Percentiles rank a stretch among this genome's conserved stretches.
Conservation (phyloP, 1,140 invertebrate species). For the Gerris buenoi region DNA sequence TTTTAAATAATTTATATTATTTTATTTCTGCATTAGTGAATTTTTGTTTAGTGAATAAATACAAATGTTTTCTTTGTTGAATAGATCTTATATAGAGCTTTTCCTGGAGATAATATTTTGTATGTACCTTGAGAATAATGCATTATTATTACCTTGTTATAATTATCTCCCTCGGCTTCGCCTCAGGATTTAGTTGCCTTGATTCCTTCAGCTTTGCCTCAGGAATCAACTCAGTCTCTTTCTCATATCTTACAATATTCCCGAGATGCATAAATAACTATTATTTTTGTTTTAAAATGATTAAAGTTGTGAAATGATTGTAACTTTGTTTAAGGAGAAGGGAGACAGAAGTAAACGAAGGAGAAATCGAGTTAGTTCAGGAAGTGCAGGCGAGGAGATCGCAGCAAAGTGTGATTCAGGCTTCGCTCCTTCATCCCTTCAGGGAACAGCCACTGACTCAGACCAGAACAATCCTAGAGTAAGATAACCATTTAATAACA, state of each 20-base stretch:
- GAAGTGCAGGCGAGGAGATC: neutral
- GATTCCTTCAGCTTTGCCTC: neutral
- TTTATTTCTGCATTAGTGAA: too few species aligned
- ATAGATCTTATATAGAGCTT: too few species aligned
- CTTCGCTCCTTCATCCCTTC: constrained; percentile 24
- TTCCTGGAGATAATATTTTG: too few species aligned
- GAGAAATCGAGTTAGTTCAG: neutral
- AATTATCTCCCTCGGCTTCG: too few species aligned
- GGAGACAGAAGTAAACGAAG: neutral
- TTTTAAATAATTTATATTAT: too few species aligned
- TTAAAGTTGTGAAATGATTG: too few species aligned
- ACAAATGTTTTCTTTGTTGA: too few species aligned
- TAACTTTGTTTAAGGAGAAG: too few species aligned
- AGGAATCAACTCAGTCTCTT: neutral
- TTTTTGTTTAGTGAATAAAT: too few species aligned
- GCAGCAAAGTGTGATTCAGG: constrained; percentile 28
- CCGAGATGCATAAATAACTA: neutral
- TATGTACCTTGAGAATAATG: too few species aligned
- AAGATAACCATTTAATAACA: too few species aligned
- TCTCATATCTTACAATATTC: neutral
- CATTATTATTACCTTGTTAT: too few species aligned
- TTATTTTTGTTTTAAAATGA: neutral
- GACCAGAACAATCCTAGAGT: neutral
- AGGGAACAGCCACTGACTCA: constrained; percentile 7
- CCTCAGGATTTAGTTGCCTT: neutral